A percentile compares a stretch with the other conserved stretches of the same genome.
Evolutionary conservation across 1,140 invertebrate genomes (phyloP).

Genomic region (Caenorhabditis brenneri): DNA sequence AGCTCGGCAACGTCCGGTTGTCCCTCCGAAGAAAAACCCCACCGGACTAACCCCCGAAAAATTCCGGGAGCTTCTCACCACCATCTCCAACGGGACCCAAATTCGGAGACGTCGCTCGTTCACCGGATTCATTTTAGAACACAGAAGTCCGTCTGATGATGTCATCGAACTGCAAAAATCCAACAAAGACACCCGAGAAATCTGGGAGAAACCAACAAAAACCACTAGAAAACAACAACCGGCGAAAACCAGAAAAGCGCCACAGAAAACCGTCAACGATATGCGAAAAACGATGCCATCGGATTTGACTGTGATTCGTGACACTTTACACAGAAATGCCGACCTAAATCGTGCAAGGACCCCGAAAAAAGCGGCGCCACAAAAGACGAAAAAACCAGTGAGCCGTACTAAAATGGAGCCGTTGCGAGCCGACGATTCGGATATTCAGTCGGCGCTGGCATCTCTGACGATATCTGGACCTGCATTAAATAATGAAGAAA

Average conservation of each 20-base stretch:
- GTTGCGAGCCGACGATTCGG: not conserved
- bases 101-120: not conserved
- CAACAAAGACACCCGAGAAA: not conserved
- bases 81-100: not conserved
- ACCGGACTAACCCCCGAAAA: not conserved
- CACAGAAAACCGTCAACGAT: not conserved
- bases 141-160: not conserved
- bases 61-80: not conserved
- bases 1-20: not conserved
- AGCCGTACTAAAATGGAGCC: not conserved
- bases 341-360: not conserved
- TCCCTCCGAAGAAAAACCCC: not conserved
- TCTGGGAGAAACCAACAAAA: not conserved
- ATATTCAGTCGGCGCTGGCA: conserved; percentile 11
- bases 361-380: not conserved
- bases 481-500: no score
- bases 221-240: not conserved
- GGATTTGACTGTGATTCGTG: not conserved
- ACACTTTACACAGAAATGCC: not conserved
- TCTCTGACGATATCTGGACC: not conserved
- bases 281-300: not conserved
- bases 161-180: not conserved
- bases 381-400: not conserved
- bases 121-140: not conserved
- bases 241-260: not conserved